A percentile compares a stretch with the other conserved stretches of the same genome.
Conservation (phyloP, 2,113 vertebrate species). For the Echinops telfairi region DNA sequence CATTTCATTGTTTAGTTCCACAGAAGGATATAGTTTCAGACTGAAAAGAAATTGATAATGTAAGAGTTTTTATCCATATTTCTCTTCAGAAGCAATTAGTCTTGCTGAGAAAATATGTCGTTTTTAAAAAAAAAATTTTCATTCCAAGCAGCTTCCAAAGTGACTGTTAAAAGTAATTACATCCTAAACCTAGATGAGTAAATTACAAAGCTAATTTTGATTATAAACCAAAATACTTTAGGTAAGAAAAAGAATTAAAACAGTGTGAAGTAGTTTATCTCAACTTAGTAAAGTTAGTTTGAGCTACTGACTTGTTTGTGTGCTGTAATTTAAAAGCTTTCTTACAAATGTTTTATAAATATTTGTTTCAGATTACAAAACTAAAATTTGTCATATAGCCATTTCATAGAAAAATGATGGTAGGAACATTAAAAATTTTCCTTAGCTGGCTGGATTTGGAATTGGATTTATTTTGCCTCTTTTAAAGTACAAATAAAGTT, state of each 20-base stretch:
- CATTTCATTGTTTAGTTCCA: background rate
- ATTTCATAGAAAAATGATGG: background rate
- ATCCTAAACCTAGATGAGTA: background rate
- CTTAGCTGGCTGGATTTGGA: background rate
- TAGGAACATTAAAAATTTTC: background rate
- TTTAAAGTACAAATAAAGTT: background rate
- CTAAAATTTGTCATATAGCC: background rate
- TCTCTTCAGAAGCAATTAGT: conserved; percentile 20
- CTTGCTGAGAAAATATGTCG: background rate
- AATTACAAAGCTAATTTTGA: background rate
- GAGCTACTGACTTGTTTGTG: background rate
- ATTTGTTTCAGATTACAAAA: background rate
- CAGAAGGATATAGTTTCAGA: background rate
- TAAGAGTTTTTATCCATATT: background rate
- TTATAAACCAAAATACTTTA: background rate
- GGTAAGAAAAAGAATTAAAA: background rate
- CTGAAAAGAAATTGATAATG: background rate
- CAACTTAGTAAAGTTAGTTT: background rate
- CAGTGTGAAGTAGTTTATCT: background rate
- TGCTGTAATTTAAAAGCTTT: background rate
- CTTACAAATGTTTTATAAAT: background rate
- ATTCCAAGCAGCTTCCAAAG: background rate
- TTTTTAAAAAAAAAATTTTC: conserved; percentile 34
- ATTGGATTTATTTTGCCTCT: background rate
- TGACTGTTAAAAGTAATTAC: conserved; percentile 39